Conservation (phyloP, 2,888 invertebrate species). For the Sialis fuliginosa region DNA sequence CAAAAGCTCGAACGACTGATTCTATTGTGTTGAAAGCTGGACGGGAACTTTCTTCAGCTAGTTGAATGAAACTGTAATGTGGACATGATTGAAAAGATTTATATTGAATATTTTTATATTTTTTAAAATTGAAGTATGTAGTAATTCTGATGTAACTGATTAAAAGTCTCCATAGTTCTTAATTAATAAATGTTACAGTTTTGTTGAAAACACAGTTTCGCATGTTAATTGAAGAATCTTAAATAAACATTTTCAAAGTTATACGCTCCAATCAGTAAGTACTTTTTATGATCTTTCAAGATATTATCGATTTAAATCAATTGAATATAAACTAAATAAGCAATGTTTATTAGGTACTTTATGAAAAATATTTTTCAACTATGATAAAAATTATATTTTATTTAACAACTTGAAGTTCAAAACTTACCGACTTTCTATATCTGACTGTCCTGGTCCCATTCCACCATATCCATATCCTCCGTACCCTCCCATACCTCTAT, state of each 20-base stretch:
- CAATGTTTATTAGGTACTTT: background rate
- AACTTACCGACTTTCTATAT: conserved; percentile 42
- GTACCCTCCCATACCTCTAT: conserved; percentile 16
- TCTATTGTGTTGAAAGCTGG: conserved; percentile 92
- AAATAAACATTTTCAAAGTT: too few species aligned
- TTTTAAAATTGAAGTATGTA: too few species aligned
- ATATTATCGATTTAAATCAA: too few species aligned
- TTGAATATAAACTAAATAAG: background rate
- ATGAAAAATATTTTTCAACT: background rate
- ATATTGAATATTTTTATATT: background rate
- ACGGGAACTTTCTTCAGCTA: conserved; percentile 81
- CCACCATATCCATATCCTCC: conserved; percentile 20
- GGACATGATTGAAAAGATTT: background rate
- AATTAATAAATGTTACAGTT: too few species aligned
- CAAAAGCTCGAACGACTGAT: conserved; percentile 76
- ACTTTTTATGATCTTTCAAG: too few species aligned
- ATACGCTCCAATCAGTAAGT: too few species aligned
- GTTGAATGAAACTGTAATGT: conserved; percentile 50
- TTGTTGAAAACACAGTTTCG: too few species aligned
- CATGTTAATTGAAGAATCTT: too few species aligned
- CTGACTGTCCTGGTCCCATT: conserved; percentile 24
- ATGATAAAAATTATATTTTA: background rate
- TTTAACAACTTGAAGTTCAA: background rate
- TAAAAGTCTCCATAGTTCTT: too few species aligned
- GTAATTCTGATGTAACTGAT: too few species aligned